Evolutionary conservation across 2,888 invertebrate species (phyloP).

Genomic region (Galerucella nymphaeae): DNA sequence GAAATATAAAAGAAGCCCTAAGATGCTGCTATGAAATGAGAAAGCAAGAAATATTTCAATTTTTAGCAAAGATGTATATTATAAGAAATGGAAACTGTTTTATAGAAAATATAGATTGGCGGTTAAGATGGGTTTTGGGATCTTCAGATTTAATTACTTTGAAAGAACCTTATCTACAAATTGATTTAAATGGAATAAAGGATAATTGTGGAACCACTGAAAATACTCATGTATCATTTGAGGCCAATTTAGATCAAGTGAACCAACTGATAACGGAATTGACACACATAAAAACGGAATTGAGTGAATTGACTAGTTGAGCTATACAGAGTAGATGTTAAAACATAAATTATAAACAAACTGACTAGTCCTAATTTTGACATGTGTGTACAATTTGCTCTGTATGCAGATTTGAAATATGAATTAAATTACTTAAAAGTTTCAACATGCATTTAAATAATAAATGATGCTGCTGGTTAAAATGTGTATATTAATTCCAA

Average conservation of each 20-base stretch:
- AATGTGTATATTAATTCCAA: too few species aligned
- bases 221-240: slow-evolving; percentile 57
- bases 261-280: slow-evolving; percentile 56
- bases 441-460: too few species aligned
- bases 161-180: slow-evolving; percentile 65
- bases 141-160: slow-evolving; percentile 66
- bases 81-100: slow-evolving; percentile 60
- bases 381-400: too few species aligned
- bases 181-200: slow-evolving; percentile 62
- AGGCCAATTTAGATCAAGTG: slow-evolving; percentile 59
- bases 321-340: neutral
- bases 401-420: too few species aligned
- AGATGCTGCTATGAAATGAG: slow-evolving; percentile 58
- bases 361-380: too few species aligned
- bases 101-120: slow-evolving; percentile 68
- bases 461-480: too few species aligned
- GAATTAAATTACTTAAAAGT: too few species aligned
- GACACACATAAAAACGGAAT: slow-evolving; percentile 48
- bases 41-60: slow-evolving; percentile 57
- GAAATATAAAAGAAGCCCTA: slow-evolving; percentile 38
- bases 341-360: too few species aligned
- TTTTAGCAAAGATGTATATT: slow-evolving; percentile 54
- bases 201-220: slow-evolving; percentile 39
- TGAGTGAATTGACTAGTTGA: slow-evolving; percentile 18
- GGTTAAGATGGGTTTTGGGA: slow-evolving; percentile 68